These are phyloP conservation scores for Ammospiza maritima DNA, from an alignment of 2,797 vertebrate genomes.

Conservation along the genomic window DNA sequence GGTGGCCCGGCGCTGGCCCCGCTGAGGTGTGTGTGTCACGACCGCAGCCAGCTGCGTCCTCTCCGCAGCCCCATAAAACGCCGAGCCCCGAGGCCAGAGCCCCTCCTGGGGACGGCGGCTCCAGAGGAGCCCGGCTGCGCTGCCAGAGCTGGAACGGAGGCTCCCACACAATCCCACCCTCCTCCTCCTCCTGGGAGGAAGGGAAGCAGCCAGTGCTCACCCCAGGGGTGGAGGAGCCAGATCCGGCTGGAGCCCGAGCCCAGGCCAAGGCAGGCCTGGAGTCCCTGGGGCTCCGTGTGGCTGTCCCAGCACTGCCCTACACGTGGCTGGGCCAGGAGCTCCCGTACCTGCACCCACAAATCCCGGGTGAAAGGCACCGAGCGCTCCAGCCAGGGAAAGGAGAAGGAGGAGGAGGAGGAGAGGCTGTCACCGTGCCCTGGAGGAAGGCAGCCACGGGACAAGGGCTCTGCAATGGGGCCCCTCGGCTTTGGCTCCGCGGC, in stretches of 20 bases:
- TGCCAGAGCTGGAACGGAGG: constrained; percentile 43
- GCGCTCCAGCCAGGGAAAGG: neutral
- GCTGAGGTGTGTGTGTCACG: constrained; percentile 66
- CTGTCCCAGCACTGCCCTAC: neutral
- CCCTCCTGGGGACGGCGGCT: constrained; percentile 30
- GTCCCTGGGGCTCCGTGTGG: neutral
- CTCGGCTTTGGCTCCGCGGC: neutral
- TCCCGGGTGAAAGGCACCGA: rapidly evolving
- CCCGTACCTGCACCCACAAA: neutral
- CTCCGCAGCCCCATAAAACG: constrained; percentile 45
- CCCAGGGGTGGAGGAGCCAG: neutral
- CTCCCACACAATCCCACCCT: neutral
- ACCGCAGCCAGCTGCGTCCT: constrained; percentile 57
- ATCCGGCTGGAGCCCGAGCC: neutral
- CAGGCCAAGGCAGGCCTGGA: neutral
- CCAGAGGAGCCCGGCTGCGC: constrained; percentile 45
- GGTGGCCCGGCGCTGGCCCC: constrained; percentile 25
- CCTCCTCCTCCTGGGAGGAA: neutral
- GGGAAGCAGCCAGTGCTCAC: constrained; percentile 8
- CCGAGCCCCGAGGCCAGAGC: constrained; percentile 54
- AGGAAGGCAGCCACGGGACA: rapidly evolving
- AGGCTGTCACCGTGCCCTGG: rapidly evolving
- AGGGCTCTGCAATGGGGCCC: neutral
- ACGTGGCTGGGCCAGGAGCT: neutral
- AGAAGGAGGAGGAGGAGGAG: neutral